phyloP scores from a whole-genome alignment of 2,797 vertebrate genomes.

The Urophycis tenuis region DNA sequence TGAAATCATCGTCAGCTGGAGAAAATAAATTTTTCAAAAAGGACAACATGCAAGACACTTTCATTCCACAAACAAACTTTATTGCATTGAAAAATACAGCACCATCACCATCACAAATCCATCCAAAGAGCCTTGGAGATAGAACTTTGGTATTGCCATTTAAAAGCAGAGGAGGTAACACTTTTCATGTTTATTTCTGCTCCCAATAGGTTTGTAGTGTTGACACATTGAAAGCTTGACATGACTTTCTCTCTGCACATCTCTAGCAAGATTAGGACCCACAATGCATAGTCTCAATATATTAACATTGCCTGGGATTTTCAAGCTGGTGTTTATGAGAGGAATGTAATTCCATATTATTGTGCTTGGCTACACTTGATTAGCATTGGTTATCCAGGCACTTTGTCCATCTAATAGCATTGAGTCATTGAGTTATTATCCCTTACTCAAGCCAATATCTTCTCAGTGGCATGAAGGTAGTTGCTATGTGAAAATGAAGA shows the following conservation, averaged over 20 bases:
- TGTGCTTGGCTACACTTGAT: not conserved
- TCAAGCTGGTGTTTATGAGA: not conserved
- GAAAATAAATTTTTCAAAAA: not conserved
- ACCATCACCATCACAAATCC: conserved; percentile 12
- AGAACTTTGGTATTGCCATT: conserved; percentile 58
- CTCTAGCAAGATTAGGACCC: not conserved
- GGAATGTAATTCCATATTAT: not conserved
- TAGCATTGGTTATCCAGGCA: not conserved
- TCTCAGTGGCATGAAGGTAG: not conserved
- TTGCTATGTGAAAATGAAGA: not conserved
- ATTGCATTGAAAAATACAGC: conserved; percentile 22
- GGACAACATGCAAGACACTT: not conserved
- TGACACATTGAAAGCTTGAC: not conserved
- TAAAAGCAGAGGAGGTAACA: conserved; percentile 12
- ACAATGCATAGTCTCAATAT: not conserved
- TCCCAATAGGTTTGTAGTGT: not conserved
- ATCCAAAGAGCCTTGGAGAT: conserved; percentile 13
- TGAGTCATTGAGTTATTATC: not conserved
- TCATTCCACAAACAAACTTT: conserved; percentile 1
- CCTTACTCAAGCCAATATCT: not conserved
- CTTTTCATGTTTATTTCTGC: conserved; percentile 23
- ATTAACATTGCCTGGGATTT: not conserved
- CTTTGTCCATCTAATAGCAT: not conserved
- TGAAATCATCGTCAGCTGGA: no score
- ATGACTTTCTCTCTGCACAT: not conserved